Evolutionary conservation across 2,888 invertebrate genomes (phyloP).

Genomic region (Auanema sp.): DNA sequence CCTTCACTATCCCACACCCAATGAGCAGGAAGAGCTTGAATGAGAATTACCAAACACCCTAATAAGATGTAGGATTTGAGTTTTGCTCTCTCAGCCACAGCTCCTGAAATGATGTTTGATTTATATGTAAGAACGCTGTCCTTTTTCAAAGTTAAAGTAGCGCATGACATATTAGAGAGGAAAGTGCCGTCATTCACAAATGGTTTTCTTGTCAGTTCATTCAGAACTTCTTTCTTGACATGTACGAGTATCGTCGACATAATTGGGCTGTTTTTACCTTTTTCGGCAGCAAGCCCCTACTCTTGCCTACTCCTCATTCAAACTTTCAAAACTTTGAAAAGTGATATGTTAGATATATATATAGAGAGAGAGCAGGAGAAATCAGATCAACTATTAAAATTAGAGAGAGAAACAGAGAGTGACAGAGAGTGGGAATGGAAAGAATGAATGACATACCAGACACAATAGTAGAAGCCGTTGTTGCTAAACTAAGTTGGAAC

Average conservation of each 20-base stretch:
- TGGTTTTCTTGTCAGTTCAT: no score
- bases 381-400: no score
- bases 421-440: no score
- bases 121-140: not conserved
- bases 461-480: slow-evolving; percentile 61
- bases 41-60: slow-evolving; percentile 51
- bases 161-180: not conserved
- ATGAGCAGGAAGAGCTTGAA: slow-evolving; percentile 65
- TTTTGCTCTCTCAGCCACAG: slow-evolving; percentile 62
- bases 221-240: no score
- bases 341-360: not conserved
- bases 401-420: no score
- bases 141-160: not conserved
- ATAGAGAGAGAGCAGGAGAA: no score
- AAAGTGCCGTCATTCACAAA: no score
- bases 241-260: no score
- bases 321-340: no score
- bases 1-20: slow-evolving; percentile 66
- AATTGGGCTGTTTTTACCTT: no score
- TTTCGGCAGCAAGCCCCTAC: no score
- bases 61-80: slow-evolving; percentile 59
- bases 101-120: slow-evolving; percentile 39
- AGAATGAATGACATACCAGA: slow-evolving; percentile 40
- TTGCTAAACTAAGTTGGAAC: slow-evolving; percentile 58
- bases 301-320: no score